Evolutionary conservation across 2,797 vertebrate species (phyloP).

Genomic region (Monodelphis domestica): DNA sequence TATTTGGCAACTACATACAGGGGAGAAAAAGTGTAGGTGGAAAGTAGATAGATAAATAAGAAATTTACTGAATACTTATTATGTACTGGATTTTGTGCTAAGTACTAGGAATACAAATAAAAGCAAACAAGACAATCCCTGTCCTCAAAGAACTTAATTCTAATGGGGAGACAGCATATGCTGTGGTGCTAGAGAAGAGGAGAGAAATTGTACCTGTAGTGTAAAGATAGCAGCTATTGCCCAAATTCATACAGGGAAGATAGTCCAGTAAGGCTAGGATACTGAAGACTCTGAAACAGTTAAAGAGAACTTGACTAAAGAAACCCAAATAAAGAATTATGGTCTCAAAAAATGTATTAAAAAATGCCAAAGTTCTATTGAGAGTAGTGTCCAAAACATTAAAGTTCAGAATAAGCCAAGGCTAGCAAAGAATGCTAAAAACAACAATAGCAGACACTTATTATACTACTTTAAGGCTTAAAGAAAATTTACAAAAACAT

Average conservation of each 20-base stretch:
- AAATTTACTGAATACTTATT: neutral
- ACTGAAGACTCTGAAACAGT: too few species aligned
- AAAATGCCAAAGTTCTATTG: neutral
- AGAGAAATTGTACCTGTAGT: neutral
- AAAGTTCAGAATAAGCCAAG: neutral
- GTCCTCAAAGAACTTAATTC: neutral
- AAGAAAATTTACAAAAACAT: neutral
- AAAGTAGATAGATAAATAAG: neutral
- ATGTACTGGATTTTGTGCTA: neutral
- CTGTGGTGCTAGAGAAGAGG: neutral
- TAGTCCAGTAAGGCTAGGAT: neutral
- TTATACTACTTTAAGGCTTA: neutral
- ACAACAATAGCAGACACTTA: too few species aligned
- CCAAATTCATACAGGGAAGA: neutral
- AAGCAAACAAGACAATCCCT: neutral
- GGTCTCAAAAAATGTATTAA: neutral
- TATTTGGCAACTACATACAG: neutral
- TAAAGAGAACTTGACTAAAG: neutral
- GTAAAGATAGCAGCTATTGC: neutral
- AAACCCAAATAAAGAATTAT: neutral
- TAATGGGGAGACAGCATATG: neutral
- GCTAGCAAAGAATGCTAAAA: neutral
- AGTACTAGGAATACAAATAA: neutral
- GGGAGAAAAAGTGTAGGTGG: neutral
- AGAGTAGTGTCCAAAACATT: neutral